A percentile compares a stretch with the other conserved stretches of the same genome.
phyloP scores from a whole-genome alignment of 2,113 vertebrate species.

The Misgurnus mizolepis region DNA sequence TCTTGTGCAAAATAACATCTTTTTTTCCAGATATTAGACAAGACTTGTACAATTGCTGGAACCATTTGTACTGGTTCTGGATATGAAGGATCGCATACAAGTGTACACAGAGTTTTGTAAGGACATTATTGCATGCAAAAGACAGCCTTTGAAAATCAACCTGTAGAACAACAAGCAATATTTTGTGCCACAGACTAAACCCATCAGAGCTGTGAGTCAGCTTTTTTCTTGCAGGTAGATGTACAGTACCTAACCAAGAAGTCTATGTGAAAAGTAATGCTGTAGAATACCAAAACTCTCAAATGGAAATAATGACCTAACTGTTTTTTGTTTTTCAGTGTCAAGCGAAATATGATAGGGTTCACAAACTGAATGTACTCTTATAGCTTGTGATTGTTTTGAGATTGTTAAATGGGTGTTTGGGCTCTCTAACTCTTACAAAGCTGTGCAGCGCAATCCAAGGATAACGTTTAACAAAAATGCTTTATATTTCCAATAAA shows the following conservation, averaged over 20 bases:
- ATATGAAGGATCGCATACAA: background rate
- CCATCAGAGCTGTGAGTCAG: conserved; percentile 21
- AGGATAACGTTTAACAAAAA: conserved; percentile 24
- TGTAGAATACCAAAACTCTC: conserved; percentile 35
- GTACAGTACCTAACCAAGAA: conserved; percentile 53
- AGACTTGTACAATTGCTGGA: background rate
- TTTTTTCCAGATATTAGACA: background rate
- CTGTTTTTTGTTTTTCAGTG: conserved; percentile 33
- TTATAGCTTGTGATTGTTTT: conserved; percentile 51
- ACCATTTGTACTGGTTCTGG: background rate
- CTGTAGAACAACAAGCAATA: conserved; percentile 51
- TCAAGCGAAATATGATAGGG: conserved; percentile 19
- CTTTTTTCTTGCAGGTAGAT: conserved; percentile 33
- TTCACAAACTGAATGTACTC: conserved; percentile 57
- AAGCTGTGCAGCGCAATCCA: conserved; percentile 37
- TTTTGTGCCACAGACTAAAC: conserved; percentile 12
- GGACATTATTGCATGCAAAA: conserved; percentile 54
- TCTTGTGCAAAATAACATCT: background rate
- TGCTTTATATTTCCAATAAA: conserved; percentile 42
- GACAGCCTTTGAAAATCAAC: conserved; percentile 43
- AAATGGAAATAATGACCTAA: conserved; percentile 41
- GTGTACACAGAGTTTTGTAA: conserved; percentile 23
- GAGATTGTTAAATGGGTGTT: conserved; percentile 21
- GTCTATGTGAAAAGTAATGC: conserved; percentile 16
- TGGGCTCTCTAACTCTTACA: conserved; percentile 9